Conservation (phyloP, 1,140 invertebrate species). For the Lepidostoma basale region DNA sequence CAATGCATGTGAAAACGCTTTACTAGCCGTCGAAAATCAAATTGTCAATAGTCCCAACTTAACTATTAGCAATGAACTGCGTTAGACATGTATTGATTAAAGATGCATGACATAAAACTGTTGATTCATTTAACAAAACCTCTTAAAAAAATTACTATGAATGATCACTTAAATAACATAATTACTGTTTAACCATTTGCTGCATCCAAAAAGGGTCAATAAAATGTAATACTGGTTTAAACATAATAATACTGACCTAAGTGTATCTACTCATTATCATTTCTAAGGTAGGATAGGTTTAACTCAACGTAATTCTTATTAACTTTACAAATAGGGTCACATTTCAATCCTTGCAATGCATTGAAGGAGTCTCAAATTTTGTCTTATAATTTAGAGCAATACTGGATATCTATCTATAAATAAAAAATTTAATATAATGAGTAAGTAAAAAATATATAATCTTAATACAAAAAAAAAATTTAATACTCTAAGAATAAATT, state of each 20-base stretch:
- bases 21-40: no score
- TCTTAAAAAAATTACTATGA: not conserved
- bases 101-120: no score
- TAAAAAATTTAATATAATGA: no score
- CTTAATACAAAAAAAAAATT: no score
- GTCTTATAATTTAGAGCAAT: no score
- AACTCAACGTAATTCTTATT: not conserved
- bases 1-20: no score
- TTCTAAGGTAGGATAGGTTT: not conserved
- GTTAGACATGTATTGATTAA: no score
- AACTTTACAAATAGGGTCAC: not conserved
- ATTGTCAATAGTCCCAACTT: not conserved
- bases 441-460: no score
- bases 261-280: not conserved
- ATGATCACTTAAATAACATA: not conserved
- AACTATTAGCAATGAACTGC: no score
- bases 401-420: no score
- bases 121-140: not conserved
- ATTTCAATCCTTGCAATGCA: not conserved
- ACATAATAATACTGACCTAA: not conserved
- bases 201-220: not conserved
- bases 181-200: conserved; percentile 13
- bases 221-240: conserved; percentile 1
- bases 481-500: no score
- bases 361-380: not conserved